These are phyloP conservation scores for Phrynocephalus versicolor DNA, from an alignment of 2,113 vertebrate species.

Conservation along the genomic window DNA sequence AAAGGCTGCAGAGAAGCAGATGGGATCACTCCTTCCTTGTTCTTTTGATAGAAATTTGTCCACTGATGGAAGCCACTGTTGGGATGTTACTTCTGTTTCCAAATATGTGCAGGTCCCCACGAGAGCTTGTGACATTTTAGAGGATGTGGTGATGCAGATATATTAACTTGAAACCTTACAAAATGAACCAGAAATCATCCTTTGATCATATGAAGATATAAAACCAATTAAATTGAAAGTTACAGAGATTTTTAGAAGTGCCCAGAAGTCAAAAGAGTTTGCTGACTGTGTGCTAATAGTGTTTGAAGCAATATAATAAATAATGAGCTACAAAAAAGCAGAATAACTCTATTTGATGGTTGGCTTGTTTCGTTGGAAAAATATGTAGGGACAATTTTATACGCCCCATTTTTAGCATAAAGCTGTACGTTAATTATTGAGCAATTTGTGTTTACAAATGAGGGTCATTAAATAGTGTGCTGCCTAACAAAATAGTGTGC, in stretches of 20 bases:
- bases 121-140: not conserved
- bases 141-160: not conserved
- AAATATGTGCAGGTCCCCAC: no score
- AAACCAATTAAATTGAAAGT: not conserved
- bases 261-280: not conserved
- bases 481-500: not conserved
- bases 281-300: not conserved
- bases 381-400: not conserved
- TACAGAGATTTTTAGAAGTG: not conserved
- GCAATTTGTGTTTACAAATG: not conserved
- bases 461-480: not conserved
- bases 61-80: no score
- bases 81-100: no score
- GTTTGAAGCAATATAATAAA: not conserved
- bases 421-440: not conserved
- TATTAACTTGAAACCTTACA: not conserved
- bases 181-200: not conserved
- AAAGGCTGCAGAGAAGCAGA: no score
- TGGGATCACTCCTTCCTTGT: no score
- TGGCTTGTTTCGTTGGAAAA: not conserved
- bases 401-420: not conserved
- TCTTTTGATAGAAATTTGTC: no score
- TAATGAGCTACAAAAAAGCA: not conserved
- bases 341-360: not conserved
- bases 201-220: not conserved